Evolutionary conservation across 2,888 invertebrate species (phyloP), one percentile per base, ranked within the genome.

Genomic region (Oxyscelio sp.): DNA sequence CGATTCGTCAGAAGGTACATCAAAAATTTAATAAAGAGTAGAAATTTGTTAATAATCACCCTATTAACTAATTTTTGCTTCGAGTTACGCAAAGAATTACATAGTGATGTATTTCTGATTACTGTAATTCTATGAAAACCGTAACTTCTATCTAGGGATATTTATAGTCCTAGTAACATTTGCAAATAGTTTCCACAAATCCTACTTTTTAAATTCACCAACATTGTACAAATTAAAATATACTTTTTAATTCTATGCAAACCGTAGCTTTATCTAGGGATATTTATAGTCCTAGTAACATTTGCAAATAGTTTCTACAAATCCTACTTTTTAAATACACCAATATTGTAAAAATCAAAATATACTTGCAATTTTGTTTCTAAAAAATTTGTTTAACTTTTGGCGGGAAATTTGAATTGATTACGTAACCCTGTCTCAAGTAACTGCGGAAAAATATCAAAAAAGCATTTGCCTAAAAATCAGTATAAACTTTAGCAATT

Each of bases 1-100:
- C 75, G 52, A 75, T 75, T 58, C 75, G 40, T 27, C 75, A 58
- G 70, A 82, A 82, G 82, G 82, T 82, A 82, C 19, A 81, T 31
- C 21, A 74, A 5, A 34, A 19, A 58, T 40, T 56, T 71, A 63
- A 75, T 17, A 50, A 63, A 17, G 48, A 73, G 40, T 65, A 50
- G 27, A 71, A 71, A 70, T 63, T 48, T 63, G 58, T 59, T 71
- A 50, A 59, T 38, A 59, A 4, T 9, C 34, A 11, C 11, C 24
- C 1, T 38, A 40, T 54, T 68, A 58, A 58, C 59, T 59, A 4
- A 71, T 71, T 50, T 71, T 50, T 71, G 22, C 59, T 58, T 50
- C 24, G 13, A 15, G 31, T 34, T 34, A 45, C 58, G 2, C 3
- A 13, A 34, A 15, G 11, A 38, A 27, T 65, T 48, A 48, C 34